These are phyloP conservation scores for Stomatorhinus ivindoensis DNA, from an alignment of 2,113 vertebrate species.

Conservation along the genomic window DNA sequence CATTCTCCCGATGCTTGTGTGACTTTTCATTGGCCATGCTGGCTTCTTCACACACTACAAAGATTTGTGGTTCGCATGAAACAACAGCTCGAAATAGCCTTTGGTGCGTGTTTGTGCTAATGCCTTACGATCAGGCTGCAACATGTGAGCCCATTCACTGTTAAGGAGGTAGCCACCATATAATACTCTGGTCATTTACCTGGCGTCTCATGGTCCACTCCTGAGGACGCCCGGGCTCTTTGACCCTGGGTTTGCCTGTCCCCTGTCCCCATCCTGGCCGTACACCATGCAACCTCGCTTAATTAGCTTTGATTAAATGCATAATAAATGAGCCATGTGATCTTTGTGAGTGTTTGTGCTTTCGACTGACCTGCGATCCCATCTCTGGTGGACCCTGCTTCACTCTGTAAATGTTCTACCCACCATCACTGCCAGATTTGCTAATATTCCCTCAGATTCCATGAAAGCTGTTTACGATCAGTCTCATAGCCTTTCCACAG, in stretches of 20 bases:
- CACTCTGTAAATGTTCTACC: not conserved
- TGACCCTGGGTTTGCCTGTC: not conserved
- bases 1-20: not conserved
- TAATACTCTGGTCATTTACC: not conserved
- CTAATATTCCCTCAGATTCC: not conserved
- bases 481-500: not conserved
- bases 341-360: not conserved
- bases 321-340: not conserved
- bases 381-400: not conserved
- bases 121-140: not conserved
- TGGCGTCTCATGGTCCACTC: not conserved
- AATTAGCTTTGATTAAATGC: not conserved
- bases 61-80: not conserved
- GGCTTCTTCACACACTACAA: not conserved
- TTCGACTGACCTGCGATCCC: not conserved
- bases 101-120: not conserved
- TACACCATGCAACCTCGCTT: not conserved
- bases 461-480: not conserved
- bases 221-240: not conserved
- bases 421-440: not conserved
- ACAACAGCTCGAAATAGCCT: not conserved
- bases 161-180: constrained; percentile 19
- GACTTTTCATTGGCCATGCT: not conserved
- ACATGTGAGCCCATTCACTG: constrained; percentile 49
- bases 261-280: not conserved